A percentile compares a stretch with the other conserved stretches of the same genome.
These are phyloP conservation scores for Apus apus DNA, from an alignment of 2,113 vertebrate species.

Conservation along the genomic window DNA sequence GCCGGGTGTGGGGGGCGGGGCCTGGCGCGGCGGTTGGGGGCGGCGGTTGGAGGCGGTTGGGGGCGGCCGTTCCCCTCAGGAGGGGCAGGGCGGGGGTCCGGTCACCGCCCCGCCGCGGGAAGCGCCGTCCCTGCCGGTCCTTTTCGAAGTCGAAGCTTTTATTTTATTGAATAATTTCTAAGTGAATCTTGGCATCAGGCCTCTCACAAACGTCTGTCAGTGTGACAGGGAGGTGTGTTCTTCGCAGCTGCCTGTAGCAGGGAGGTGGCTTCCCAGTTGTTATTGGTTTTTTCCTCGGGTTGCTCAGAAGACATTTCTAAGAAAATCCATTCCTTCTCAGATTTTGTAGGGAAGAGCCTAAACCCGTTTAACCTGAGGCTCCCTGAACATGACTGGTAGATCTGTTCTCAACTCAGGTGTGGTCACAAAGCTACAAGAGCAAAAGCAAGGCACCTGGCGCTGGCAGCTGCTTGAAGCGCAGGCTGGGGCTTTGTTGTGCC, in stretches of 20 bases:
- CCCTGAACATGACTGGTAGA: not conserved
- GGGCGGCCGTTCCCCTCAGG: too few relatives aligned
- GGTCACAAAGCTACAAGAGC: not conserved
- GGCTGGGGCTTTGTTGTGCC: not conserved
- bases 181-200: not conserved
- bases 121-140: too few relatives aligned
- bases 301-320: not conserved
- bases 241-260: not conserved
- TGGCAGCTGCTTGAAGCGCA: fast-evolving
- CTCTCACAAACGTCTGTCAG: not conserved
- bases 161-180: too few relatives aligned
- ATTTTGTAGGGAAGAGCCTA: not conserved
- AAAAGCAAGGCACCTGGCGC: fast-evolving
- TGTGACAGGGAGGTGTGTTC: not conserved
- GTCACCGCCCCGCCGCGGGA: too few relatives aligned
- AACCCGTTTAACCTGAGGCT: not conserved
- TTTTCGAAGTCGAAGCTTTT: not conserved
- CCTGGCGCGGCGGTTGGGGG: too few relatives aligned
- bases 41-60: not conserved
- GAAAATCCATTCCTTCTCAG: not conserved
- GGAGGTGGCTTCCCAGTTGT: not conserved
- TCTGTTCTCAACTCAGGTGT: not conserved
- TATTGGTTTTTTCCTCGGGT: too few relatives aligned
- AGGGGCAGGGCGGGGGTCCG: too few relatives aligned
- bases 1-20: too few relatives aligned